Base-by-base conservation (phyloP, 2,113 vertebrate genomes). In the Oryzias melastigma region DNA sequence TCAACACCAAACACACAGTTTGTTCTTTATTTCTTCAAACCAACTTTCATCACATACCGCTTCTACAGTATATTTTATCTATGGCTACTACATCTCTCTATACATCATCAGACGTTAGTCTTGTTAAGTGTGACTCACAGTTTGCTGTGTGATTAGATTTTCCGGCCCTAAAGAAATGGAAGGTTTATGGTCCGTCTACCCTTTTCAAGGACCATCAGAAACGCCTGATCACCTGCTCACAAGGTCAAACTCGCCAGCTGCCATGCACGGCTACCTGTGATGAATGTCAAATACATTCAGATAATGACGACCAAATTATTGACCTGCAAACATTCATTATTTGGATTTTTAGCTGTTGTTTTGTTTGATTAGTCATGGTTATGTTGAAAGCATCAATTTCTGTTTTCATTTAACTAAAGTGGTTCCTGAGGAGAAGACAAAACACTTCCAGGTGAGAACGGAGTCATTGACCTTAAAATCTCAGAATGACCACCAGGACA, bases 201-300 rank as follows among this genome's bases (percentile, higher is more conserved):
- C 73, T 83, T 81, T 73, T 79, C 62, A 87, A 85, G 83, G 81
- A 81, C 79, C 77, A 49, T 7, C 48, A 68, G n/a, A 43, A 41
- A 50, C 58, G 53, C 63, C 51, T 51, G 16, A 22, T 15, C 59
- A 17, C 59, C 56, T 25, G 44, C 50, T 61, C 47, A 64, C 25
- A 70, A 13, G 20, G 47, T 12, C 15, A 40, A 3, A 56, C 63
- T 18, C 47, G 22, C 55, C 17, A 3, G 27, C 50, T 55, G 53
- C 46, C 52, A 41, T 50, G 40, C 14, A 64, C 62, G 17, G 49
- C 18, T 69, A 46, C 61, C 25, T 15, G 65, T 67, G 58, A 64
- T 68, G 65, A 42, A 62, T 68, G 62, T 58, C 56, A 62, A 43
- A 54, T 41, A 40, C 41, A 63, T 35, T 12, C 7, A 35, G 12